Evolutionary conservation across 2,888 invertebrate species (phyloP).

Genomic region (Bombylius major): DNA sequence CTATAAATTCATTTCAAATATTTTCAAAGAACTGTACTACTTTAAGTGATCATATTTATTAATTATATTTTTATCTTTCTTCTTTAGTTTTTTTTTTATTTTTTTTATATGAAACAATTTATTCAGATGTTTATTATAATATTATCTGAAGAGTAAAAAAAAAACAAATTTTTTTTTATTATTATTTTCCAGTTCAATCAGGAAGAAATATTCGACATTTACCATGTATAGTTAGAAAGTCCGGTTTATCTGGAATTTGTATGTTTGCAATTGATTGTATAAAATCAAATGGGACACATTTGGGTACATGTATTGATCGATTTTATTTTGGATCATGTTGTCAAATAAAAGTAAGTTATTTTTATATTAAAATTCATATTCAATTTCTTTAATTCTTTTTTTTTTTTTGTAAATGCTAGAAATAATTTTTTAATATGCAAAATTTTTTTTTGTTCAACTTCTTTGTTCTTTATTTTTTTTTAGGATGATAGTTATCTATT

Average conservation of each 20-base stretch:
- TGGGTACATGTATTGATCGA: conserved; percentile 85
- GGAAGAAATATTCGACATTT: conserved; percentile 82
- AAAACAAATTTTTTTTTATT: not conserved
- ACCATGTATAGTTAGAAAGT: conserved; percentile 72
- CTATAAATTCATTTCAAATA: too few relatives aligned
- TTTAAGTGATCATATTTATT: too few relatives aligned
- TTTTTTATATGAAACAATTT: too few relatives aligned
- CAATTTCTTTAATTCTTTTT: not conserved
- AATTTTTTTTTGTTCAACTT: not conserved
- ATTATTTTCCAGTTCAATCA: conserved; percentile 51
- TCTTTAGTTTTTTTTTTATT: too few relatives aligned
- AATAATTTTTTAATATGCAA: too few relatives aligned
- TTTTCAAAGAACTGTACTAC: too few relatives aligned
- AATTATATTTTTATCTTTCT: too few relatives aligned
- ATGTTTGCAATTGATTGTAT: conserved; percentile 92
- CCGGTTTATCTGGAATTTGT: conserved; percentile 70
- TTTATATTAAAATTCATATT: not conserved
- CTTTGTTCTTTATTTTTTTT: not conserved
- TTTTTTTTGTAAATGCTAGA: not conserved
- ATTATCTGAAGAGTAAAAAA: too few relatives aligned
- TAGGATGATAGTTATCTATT: conserved; percentile 25
- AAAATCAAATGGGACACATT: conserved; percentile 78
- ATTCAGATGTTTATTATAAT: too few relatives aligned
- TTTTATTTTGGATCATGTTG: conserved; percentile 92
- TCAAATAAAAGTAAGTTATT: conserved; percentile 45